Percentiles rank a stretch among this genome's conserved stretches.
Evolutionary conservation across 2,888 invertebrate genomes (phyloP).

Genomic region (Conistra vaccinii): DNA sequence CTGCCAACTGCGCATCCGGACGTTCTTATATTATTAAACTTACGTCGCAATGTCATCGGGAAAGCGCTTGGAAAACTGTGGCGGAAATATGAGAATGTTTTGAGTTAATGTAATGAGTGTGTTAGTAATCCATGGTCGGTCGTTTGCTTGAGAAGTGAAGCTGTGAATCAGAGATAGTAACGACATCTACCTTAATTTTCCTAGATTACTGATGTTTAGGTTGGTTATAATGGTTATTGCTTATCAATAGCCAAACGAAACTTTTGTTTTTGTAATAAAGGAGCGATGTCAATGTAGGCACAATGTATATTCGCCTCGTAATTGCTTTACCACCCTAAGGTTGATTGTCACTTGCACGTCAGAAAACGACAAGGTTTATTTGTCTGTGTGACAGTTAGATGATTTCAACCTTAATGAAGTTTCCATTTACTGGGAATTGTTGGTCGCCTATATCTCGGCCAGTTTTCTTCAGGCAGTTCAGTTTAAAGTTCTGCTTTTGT

Average conservation of each 20-base stretch:
- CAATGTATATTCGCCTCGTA: not conserved
- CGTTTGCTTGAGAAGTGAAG: conserved; percentile 3
- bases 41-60: conserved; percentile 46
- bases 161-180: not conserved
- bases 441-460: not conserved
- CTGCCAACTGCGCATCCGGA: conserved; percentile 63
- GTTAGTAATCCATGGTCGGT: conserved; percentile 39
- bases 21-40: conserved; percentile 45
- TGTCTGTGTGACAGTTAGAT: too few species aligned
- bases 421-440: too few species aligned
- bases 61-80: conserved; percentile 40
- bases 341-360: too few species aligned
- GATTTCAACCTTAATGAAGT: too few species aligned
- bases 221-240: not conserved
- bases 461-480: not conserved
- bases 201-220: not conserved
- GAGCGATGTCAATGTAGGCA: not conserved
- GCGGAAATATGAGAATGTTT: conserved; percentile 45
- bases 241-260: not conserved
- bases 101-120: conserved; percentile 24
- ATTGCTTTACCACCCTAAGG: too few species aligned
- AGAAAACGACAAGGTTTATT: too few species aligned
- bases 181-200: not conserved
- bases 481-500: not conserved
- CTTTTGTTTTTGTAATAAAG: not conserved